Evolutionary conservation across 1,140 invertebrate genomes (phyloP), one percentile per base, ranked within the genome.

Genomic region (Anastatus disparis): DNA sequence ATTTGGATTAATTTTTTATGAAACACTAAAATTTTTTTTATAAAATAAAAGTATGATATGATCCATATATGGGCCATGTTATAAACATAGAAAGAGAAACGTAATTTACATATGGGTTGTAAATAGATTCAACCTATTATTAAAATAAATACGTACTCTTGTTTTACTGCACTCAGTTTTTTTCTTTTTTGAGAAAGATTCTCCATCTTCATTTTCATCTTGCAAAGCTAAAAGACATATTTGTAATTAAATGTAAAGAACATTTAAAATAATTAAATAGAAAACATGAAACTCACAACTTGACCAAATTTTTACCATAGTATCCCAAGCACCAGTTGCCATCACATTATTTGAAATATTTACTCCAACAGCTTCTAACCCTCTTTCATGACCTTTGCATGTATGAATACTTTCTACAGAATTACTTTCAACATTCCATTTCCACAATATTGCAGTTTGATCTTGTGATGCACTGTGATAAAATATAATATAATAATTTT

Each of bases 261-360:
- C 68, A 27, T 35, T 31, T 22, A 10, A 66, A n/a, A n/a, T 40
- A 68, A 65, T n/a, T 62, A 44, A 40, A 44, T 66, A n/a, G n/a
- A n/a, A 65, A 69, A 67, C 48, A 52, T 24, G 61, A 35, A 71
- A 80, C 84, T 85, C 81, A 91, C 90, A 89, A 22, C 91, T 87
- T 61, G 91, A 93, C 93, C 93, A 94, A 63, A 94, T 86, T 82
- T 93, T 93, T 0, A 95, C 80, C 86, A 92, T 89, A 17, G 89
- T 92, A 81, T 99, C 97, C 95, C 95, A 98, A 27, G 94, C 92
- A 38, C 95, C 97, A 58, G 95, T 96, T n/a, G 93, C 95, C 85
- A 98, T 91, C 75, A 87, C 85, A 17, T 87, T 85, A 12, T 82
- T 83, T 79, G 91, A 88, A 2, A 87, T 85, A 78, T 92, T 92